phyloP scores from a whole-genome alignment of 1,140 invertebrate genomes.

The Microplitis mediator region DNA sequence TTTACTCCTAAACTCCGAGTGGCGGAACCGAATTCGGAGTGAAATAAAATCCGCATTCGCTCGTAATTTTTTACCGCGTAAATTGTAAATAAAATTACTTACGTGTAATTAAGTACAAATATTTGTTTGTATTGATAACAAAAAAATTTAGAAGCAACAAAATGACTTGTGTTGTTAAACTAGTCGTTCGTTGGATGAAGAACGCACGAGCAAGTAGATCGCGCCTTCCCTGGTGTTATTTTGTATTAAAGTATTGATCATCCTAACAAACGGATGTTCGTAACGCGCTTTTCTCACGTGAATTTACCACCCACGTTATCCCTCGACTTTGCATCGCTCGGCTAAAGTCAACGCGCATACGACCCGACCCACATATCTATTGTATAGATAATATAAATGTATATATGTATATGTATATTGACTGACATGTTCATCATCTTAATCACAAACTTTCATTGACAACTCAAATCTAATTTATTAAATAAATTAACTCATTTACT shows the following conservation, averaged over 20 bases:
- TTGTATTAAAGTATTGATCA: conserved; percentile 52
- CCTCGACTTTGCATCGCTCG: neutral
- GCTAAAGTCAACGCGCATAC: neutral
- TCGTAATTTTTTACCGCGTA: too few relatives aligned
- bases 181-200: too few relatives aligned
- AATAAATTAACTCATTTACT: too few relatives aligned
- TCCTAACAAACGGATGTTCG: neutral
- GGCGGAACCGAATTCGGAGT: too few relatives aligned
- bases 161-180: too few relatives aligned
- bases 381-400: neutral
- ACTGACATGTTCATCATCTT: neutral
- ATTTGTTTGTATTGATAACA: neutral
- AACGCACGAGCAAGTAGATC: neutral
- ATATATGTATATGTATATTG: too few relatives aligned
- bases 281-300: conserved; percentile 25
- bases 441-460: neutral
- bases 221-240: conserved; percentile 37
- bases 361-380: conserved; percentile 2
- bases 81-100: too few relatives aligned
- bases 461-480: too few relatives aligned
- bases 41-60: too few relatives aligned
- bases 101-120: neutral
- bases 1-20: too few relatives aligned
- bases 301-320: conserved; percentile 29
- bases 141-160: neutral